Evolutionary conservation across 2,888 invertebrate species (phyloP), one percentile per base, ranked within the genome.

Genomic region (Lycia hirtaria): DNA sequence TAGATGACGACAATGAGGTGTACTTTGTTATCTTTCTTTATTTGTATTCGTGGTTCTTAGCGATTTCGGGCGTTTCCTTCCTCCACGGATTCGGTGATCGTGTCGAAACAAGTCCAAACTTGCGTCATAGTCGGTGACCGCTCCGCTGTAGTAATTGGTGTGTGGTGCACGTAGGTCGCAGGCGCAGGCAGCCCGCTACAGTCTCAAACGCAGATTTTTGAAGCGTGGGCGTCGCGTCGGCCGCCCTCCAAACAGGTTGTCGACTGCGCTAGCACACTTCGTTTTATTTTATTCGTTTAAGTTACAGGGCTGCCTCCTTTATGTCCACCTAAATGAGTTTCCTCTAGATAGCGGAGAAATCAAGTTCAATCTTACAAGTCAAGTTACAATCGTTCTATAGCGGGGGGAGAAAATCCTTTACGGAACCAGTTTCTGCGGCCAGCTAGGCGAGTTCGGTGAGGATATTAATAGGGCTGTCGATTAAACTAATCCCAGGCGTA

Each of bases 211-310:
- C 85, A 83, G 91, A 87, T 90, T 91, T 90, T 88, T 87, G 79
- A 82, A 83, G 82, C 86, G 90, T 88, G 78, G 89, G 88, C 84
- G 86, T 77, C 65, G n/a, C n/a, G 69, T 72, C 74, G 69, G 76
- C 80, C 80, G 76, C 76, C 76, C 80, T 78, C 83, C 68, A 87
- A 92, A 92, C 91, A 87, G 89, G 91, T 92, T 91, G 84, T 75
- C 78, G 81, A 75, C 68, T 76, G 82, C 78, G 79, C 85, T 83
- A 83, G 83, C 85, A 76, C 80, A 76, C 77, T 76, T 71, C 72
- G 80, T 88, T 82, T 88, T 85, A 83, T 85, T 85, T 85, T 80
- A 76, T 84, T 80, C 73, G 76, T 80, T 78, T 76, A 75, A 73
- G 48, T 61, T 65, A 62, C 79, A 88, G 88, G 88, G 88, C 71